Evolutionary conservation across 2,113 vertebrate species (phyloP).

Genomic region (Triplophysa tibetana): DNA sequence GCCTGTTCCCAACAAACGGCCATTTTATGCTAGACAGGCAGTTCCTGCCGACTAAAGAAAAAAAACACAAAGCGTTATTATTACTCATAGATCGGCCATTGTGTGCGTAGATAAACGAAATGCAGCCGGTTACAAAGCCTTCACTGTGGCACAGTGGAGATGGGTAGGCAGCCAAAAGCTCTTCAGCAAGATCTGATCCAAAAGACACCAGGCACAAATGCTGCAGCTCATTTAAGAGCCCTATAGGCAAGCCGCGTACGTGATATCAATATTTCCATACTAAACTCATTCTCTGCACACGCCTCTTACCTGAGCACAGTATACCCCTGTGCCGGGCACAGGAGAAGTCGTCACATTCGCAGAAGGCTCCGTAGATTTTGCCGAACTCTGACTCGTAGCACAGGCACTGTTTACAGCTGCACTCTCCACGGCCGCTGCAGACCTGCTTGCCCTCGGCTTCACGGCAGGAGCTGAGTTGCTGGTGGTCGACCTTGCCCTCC

Average conservation of each 20-base stretch:
- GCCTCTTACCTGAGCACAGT: slow-evolving; percentile 91
- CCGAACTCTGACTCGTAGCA: slow-evolving; percentile 96
- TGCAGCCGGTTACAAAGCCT: slow-evolving; percentile 67
- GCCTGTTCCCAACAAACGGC: slow-evolving; percentile 52
- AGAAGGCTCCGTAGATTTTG: slow-evolving; percentile 94
- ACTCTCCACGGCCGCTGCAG: slow-evolving; percentile 92
- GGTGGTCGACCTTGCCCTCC: slow-evolving; percentile 80
- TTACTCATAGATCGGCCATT: slow-evolving; percentile 63
- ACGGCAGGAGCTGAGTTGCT: slow-evolving; percentile 80
- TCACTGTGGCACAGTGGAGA: slow-evolving; percentile 64
- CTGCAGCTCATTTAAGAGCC: neutral
- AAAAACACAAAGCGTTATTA: slow-evolving; percentile 49
- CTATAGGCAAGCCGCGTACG: neutral
- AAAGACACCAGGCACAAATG: slow-evolving; percentile 5
- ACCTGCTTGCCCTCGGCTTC: slow-evolving; percentile 89
- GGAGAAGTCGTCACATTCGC: slow-evolving; percentile 96
- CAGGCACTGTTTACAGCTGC: slow-evolving; percentile 94
- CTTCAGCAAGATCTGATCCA: slow-evolving; percentile 20
- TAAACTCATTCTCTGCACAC: neutral
- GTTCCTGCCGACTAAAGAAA: slow-evolving; percentile 57
- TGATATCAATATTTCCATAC: too few relatives aligned
- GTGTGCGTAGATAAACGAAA: slow-evolving; percentile 54
- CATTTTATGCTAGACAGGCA: slow-evolving; percentile 51
- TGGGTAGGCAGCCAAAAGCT: slow-evolving; percentile 27
- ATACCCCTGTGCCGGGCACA: slow-evolving; percentile 92